Evolutionary conservation across 2,797 vertebrate genomes (phyloP).

Genomic region (Argyrosomus regius): DNA sequence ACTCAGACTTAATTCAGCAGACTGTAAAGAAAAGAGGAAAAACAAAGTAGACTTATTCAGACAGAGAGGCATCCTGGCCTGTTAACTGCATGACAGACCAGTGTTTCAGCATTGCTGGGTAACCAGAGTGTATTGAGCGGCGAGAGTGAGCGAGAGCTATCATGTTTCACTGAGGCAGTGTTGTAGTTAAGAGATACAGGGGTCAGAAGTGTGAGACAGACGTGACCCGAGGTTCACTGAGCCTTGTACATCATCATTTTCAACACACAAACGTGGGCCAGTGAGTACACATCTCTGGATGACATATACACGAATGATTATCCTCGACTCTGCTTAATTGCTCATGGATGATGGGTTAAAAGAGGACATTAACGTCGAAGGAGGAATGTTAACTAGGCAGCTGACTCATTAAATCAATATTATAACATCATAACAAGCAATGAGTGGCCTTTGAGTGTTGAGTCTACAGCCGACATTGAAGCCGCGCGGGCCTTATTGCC

Average conservation of each 20-base stretch:
- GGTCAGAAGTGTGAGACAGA: conserved; percentile 29
- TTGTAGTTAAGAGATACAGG: conserved; percentile 29
- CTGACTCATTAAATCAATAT: conserved; percentile 68
- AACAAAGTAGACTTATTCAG: conserved; percentile 28
- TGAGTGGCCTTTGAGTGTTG: conserved; percentile 47
- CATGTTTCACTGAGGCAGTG: conserved; percentile 42
- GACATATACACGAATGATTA: conserved; percentile 19
- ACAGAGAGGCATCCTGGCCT: conserved; percentile 16
- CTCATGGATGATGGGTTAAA: conserved; percentile 42
- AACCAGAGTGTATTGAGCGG: conserved; percentile 35
- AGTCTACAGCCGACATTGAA: conserved; percentile 47
- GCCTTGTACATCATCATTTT: conserved; percentile 15
- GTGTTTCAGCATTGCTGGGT: conserved; percentile 57
- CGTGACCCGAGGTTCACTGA: conserved; percentile 41
- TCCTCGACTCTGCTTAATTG: conserved; percentile 28
- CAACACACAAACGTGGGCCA: conserved; percentile 1
- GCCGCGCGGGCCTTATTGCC: conserved; percentile 30
- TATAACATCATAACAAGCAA: conserved; percentile 53
- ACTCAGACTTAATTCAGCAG: conserved; percentile 35
- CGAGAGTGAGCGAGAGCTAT: conserved; percentile 46
- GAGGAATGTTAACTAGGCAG: conserved; percentile 48
- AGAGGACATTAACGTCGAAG: conserved; percentile 35
- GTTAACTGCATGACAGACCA: conserved; percentile 35
- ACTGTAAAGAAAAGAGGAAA: conserved; percentile 17
- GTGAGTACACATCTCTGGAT: not conserved